Conservation (phyloP, 2,888 invertebrate species). For the Macrophya alboannulata region DNA sequence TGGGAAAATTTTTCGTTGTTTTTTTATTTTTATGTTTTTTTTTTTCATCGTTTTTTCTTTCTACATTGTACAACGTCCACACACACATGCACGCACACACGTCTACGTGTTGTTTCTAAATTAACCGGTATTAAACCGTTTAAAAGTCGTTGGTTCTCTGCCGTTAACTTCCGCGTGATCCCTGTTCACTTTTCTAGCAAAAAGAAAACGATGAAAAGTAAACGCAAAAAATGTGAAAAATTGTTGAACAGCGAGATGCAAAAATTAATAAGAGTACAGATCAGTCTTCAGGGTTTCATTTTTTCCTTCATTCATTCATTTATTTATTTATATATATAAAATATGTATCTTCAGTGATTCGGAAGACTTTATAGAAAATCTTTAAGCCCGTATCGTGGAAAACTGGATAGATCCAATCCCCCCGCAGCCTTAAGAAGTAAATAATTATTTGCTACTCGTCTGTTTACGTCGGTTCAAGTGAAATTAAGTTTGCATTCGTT, state of each 20-base stretch:
- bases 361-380: no score
- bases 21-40: no score
- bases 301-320: background rate
- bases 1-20: background rate
- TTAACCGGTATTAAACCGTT: conserved; percentile 36
- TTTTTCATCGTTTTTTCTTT: conserved; percentile 5
- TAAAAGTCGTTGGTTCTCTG: conserved; percentile 2
- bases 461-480: background rate
- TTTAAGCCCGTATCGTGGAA: no score
- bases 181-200: no score
- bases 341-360: no score
- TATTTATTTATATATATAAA: background rate
- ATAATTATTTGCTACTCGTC: conserved; percentile 11
- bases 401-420: no score
- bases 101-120: conserved; percentile 8
- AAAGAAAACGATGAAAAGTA: background rate
- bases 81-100: no score
- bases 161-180: background rate
- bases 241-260: background rate
- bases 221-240: background rate
- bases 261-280: background rate
- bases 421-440: background rate
- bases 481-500: conserved; percentile 11
- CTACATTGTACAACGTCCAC: background rate
- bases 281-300: background rate